These are phyloP conservation scores for Gephyroberyx darwinii DNA, from an alignment of 2,797 vertebrate genomes.

Conservation along the genomic window DNA sequence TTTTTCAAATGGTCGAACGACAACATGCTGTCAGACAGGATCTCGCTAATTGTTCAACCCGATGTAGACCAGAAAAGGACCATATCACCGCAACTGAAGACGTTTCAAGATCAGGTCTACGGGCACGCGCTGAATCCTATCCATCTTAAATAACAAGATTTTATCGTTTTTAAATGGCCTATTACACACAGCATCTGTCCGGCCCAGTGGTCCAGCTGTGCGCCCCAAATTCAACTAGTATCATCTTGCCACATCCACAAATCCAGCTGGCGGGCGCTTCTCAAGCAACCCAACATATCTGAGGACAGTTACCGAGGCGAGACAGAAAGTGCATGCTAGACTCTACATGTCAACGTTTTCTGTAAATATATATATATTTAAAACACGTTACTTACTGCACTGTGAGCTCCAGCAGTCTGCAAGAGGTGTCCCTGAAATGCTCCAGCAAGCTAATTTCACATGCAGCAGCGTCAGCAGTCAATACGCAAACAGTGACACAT, in stretches of 20 bases:
- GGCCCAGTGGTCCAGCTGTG: slow-evolving; percentile 68
- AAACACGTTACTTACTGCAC: slow-evolving; percentile 73
- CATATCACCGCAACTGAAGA: slow-evolving; percentile 30
- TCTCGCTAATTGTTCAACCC: slow-evolving; percentile 58
- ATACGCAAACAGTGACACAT: slow-evolving; percentile 15
- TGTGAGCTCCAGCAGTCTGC: slow-evolving; percentile 69
- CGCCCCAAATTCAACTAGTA: slow-evolving; percentile 75
- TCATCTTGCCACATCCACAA: slow-evolving; percentile 78
- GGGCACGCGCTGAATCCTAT: neutral
- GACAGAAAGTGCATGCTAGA: slow-evolving; percentile 3
- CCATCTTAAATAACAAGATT: neutral
- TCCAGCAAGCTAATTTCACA: slow-evolving; percentile 74
- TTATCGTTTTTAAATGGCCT: neutral
- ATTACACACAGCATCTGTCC: slow-evolving; percentile 52
- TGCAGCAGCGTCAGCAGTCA: slow-evolving; percentile 52
- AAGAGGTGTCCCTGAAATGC: slow-evolving; percentile 71
- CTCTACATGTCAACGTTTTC: neutral
- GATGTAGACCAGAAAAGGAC: slow-evolving; percentile 71
- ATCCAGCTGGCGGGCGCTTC: slow-evolving; percentile 29
- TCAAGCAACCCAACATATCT: slow-evolving; percentile 15
- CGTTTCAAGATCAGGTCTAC: slow-evolving; percentile 13
- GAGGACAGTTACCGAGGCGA: neutral
- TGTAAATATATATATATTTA: neutral
- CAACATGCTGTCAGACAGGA: slow-evolving; percentile 58
- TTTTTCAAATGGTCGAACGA: slow-evolving; percentile 23